phyloP scores from a whole-genome alignment of 2,797 vertebrate genomes.

The Tangara arthus region DNA sequence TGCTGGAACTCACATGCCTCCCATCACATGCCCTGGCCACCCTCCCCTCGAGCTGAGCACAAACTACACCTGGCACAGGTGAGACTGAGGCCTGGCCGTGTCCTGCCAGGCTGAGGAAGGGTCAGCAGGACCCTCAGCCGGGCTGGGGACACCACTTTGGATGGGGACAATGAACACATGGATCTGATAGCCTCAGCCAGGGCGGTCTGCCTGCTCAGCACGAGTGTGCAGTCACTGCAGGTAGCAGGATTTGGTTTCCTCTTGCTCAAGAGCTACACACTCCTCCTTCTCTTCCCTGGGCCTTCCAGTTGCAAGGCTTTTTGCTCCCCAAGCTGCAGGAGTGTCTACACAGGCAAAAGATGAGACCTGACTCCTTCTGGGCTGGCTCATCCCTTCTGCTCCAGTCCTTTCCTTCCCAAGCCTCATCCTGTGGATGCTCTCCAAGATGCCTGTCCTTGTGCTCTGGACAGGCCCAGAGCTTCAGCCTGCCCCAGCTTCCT shows the following conservation, averaged over 20 bases:
- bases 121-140: background rate
- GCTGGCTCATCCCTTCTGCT: background rate
- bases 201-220: fast-evolving
- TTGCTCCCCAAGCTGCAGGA: background rate
- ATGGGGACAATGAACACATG: fast-evolving
- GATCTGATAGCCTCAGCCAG: background rate
- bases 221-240: fast-evolving
- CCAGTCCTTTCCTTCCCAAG: background rate
- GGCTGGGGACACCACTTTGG: background rate
- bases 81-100: fast-evolving
- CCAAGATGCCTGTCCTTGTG: fast-evolving
- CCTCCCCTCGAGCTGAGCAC: background rate
- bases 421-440: background rate
- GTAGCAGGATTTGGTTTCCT: background rate
- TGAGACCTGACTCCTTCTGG: background rate
- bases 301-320: background rate
- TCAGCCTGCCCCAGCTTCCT: background rate
- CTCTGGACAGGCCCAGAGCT: background rate
- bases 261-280: fast-evolving
- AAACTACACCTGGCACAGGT: conserved; percentile 50
- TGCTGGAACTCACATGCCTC: conserved; percentile 51
- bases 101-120: background rate
- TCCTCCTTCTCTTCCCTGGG: background rate
- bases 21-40: conserved; percentile 49
- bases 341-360: background rate